Conservation (phyloP, 2,888 invertebrate species). For the Euplagia quadripunctaria region DNA sequence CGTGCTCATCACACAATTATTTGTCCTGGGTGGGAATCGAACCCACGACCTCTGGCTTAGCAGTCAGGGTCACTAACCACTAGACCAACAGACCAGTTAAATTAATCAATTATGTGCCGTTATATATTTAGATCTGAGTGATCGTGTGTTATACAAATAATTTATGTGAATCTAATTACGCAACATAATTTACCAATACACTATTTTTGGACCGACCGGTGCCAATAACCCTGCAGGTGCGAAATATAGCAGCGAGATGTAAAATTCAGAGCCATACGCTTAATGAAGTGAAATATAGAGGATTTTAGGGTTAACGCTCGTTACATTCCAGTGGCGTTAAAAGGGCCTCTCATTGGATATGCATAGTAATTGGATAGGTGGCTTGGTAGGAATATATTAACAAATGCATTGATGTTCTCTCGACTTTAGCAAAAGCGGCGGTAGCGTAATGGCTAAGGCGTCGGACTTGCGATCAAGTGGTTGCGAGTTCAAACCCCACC, state of each 20-base stretch:
- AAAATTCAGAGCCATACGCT: constrained; percentile 27
- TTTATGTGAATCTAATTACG: constrained; percentile 42
- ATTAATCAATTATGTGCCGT: no score
- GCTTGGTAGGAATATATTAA: constrained; percentile 8
- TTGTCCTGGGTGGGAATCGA: no score
- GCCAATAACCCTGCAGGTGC: constrained; percentile 52
- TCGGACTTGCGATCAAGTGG: no score
- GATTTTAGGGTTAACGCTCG: constrained; percentile 26
- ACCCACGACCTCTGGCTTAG: no score
- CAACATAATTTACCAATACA: constrained; percentile 36
- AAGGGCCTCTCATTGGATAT: constrained; percentile 28
- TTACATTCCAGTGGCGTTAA: constrained; percentile 21
- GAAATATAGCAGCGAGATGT: constrained; percentile 26
- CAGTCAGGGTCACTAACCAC: no score
- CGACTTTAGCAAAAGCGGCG: no score
- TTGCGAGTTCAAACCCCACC: no score
- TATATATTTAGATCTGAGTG: background rate
- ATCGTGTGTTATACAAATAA: background rate
- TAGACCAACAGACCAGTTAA: no score
- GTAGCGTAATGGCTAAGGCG: no score
- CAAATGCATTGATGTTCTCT: constrained; percentile 3
- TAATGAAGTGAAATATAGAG: constrained; percentile 19
- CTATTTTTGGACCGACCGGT: constrained; percentile 43
- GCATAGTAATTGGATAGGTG: constrained; percentile 19
- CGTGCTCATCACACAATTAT: no score